A percentile compares a stretch with the other conserved stretches of the same genome.
phyloP scores from a whole-genome alignment of 92 coral and sea anemone genomes.

The Zoanthus solanderi region DNA sequence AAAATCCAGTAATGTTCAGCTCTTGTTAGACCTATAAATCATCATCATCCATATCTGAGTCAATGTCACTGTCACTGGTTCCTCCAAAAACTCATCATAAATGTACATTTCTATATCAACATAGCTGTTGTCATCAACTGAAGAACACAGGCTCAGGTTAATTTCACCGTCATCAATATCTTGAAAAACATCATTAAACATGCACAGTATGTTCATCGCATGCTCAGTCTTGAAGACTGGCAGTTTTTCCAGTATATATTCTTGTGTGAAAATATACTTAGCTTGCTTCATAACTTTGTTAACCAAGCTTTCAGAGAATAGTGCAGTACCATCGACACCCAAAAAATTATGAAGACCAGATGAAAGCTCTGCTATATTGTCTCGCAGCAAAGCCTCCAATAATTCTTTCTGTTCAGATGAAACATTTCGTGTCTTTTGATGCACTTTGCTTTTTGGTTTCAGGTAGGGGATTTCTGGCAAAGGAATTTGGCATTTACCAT shows the following conservation, averaged over 20 bases:
- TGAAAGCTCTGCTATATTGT: constrained; percentile 12
- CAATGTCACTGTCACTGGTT: neutral
- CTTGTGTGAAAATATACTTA: neutral
- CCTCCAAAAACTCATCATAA: constrained; percentile 13
- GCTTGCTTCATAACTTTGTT: constrained; percentile 13
- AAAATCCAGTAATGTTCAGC: neutral
- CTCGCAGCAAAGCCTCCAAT: constrained; percentile 4
- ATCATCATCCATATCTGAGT: neutral
- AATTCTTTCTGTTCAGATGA: constrained; percentile 8
- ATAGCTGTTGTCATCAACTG: neutral
- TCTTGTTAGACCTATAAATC: neutral
- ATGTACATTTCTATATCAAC: neutral
- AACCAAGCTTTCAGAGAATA: constrained; percentile 13
- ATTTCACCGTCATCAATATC: constrained; percentile 6
- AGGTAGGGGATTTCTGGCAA: constrained; percentile 5
- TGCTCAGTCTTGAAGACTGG: constrained; percentile 17
- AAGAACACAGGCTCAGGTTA: constrained; percentile 7
- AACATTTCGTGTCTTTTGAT: neutral
- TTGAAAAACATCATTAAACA: constrained; percentile 8
- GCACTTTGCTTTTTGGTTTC: constrained; percentile 9
- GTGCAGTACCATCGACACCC: constrained; percentile 23
- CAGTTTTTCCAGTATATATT: constrained; percentile 5
- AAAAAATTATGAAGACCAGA: constrained; percentile 1
- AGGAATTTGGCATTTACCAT: constrained; percentile 7
- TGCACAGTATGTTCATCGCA: constrained; percentile 10